These are phyloP conservation scores for Psilanteris sp. DNA, from an alignment of 1,140 invertebrate species.

Conservation along the genomic window DNA sequence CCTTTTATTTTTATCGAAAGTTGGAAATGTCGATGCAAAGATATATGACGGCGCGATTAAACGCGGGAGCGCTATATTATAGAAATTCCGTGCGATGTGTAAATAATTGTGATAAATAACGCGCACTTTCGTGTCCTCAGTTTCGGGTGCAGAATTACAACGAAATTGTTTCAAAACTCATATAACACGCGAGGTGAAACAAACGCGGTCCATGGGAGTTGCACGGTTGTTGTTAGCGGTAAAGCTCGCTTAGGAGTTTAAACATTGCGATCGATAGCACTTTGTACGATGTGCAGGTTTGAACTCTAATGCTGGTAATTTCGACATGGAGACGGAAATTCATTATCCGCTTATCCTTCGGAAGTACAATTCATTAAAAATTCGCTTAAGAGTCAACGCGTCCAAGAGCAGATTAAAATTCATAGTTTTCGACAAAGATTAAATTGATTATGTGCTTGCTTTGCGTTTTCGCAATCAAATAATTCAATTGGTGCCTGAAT, in stretches of 20 bases:
- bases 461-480: too few relatives aligned
- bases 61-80: conserved; percentile 40
- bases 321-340: conserved; percentile 58
- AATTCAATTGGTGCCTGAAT: too few relatives aligned
- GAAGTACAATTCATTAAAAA: conserved; percentile 60
- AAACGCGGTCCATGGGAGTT: conserved; percentile 63
- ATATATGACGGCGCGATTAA: conserved; percentile 42
- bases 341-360: conserved; percentile 64
- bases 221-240: conserved; percentile 62
- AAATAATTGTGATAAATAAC: conserved; percentile 66
- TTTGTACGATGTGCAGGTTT: conserved; percentile 60
- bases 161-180: conserved; percentile 65
- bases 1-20: conserved; percentile 32
- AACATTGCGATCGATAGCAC: conserved; percentile 65
- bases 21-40: conserved; percentile 41
- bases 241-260: conserved; percentile 65
- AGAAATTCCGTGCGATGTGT: conserved; percentile 58
- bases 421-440: conserved; percentile 34
- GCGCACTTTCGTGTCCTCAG: conserved; percentile 49
- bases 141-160: conserved; percentile 53
- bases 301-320: conserved; percentile 66
- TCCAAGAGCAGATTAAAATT: conserved; percentile 45
- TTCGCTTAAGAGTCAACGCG: conserved; percentile 53
- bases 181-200: conserved; percentile 60
- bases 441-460: conserved; percentile 49